Percentiles rank a stretch among this genome's conserved stretches.
phyloP scores from a whole-genome alignment of 2,113 vertebrate species.

The Clupea harengus region DNA sequence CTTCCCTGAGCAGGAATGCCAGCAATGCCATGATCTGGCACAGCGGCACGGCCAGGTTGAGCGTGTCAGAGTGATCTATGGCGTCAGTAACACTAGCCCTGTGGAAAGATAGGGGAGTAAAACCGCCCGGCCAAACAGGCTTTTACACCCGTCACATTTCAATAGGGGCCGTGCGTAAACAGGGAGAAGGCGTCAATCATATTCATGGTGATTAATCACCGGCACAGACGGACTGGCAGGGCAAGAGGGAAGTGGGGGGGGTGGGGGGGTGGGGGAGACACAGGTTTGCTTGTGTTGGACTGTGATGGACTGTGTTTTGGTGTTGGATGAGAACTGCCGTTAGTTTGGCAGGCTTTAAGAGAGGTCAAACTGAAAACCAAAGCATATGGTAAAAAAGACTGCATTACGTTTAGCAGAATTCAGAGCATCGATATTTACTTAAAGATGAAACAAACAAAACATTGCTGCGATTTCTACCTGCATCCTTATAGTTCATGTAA shows the following conservation, averaged over 20 bases:
- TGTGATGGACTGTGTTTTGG: neutral
- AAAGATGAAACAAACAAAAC: neutral
- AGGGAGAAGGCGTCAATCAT: conserved; percentile 64
- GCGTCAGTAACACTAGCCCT: conserved; percentile 69
- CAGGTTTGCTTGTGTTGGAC: neutral
- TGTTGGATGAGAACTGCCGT: neutral
- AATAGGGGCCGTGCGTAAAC: conserved; percentile 70
- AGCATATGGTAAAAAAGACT: too few relatives aligned
- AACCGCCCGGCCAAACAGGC: conserved; percentile 45
- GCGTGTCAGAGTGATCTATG: conserved; percentile 74
- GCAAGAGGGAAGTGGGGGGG: neutral
- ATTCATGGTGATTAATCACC: conserved; percentile 52
- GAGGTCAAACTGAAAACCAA: too few relatives aligned
- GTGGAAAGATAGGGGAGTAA: conserved; percentile 48
- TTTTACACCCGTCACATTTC: conserved; percentile 52
- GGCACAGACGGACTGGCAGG: conserved; percentile 1
- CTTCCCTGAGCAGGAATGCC: conserved; percentile 54
- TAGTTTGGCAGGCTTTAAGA: neutral
- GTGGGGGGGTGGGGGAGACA: neutral
- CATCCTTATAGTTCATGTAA: neutral
- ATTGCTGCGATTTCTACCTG: neutral
- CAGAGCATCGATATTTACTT: neutral
- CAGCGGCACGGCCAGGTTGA: conserved; percentile 38
- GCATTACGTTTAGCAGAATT: neutral
- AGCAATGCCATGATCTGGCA: conserved; percentile 52